Evolutionary conservation across 2,113 vertebrate genomes (phyloP).

Genomic region (Amphiprion ocellaris): DNA sequence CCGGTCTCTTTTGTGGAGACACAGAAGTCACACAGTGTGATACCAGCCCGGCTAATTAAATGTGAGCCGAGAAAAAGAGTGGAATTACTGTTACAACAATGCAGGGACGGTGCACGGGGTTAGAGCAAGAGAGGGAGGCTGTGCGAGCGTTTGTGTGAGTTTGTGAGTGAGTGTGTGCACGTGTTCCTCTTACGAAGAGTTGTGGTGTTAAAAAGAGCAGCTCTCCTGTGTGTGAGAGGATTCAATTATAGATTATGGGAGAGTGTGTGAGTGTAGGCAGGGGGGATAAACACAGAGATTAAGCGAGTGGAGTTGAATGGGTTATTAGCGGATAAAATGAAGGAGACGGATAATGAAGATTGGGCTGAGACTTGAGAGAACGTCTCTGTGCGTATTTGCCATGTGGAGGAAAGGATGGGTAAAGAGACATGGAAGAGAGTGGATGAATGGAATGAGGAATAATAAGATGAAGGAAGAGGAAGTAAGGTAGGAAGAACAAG

Average conservation of each 20-base stretch:
- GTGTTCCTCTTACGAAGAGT: constrained; percentile 22
- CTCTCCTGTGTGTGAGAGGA: constrained; percentile 72
- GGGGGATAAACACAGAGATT: constrained; percentile 62
- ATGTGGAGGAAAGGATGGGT: constrained; percentile 16
- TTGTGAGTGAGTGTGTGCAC: neutral
- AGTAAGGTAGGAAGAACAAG: neutral
- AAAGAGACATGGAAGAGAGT: neutral
- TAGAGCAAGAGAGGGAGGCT: constrained; percentile 12
- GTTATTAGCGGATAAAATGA: constrained; percentile 76
- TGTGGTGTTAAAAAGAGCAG: constrained; percentile 59
- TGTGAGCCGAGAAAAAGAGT: constrained; percentile 37
- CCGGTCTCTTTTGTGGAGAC: constrained; percentile 29
- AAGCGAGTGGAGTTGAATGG: constrained; percentile 71
- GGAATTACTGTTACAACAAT: constrained; percentile 62
- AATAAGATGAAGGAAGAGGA: constrained; percentile 21
- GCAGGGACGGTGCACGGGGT: constrained; percentile 26
- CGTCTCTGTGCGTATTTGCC: neutral
- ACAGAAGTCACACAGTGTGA: constrained; percentile 43
- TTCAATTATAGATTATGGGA: constrained; percentile 85
- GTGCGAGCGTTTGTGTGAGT: neutral
- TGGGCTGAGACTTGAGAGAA: constrained; percentile 53
- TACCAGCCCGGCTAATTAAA: constrained; percentile 65
- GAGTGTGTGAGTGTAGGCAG: constrained; percentile 13
- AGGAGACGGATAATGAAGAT: constrained; percentile 74
- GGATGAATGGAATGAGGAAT: constrained; percentile 7